phyloP scores from a whole-genome alignment of 2,113 vertebrate species.

The Bucco capensis region DNA sequence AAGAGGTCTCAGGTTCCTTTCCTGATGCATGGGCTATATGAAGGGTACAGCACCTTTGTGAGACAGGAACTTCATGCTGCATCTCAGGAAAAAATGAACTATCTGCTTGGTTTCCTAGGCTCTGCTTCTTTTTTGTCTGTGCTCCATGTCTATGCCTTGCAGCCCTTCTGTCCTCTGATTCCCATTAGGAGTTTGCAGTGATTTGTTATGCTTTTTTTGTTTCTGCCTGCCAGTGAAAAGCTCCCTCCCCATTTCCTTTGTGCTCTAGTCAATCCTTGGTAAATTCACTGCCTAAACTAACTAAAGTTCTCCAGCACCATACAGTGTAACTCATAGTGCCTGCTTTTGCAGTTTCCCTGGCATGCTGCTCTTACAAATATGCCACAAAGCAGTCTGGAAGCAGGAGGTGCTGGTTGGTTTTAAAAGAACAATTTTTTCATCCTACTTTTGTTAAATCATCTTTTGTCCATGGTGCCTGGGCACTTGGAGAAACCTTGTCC shows the following conservation, averaged over 20 bases:
- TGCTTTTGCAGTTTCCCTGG: not conserved
- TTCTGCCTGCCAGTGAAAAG: not conserved
- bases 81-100: not conserved
- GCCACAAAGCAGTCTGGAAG: not conserved
- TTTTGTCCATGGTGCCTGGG: not conserved
- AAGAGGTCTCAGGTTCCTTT: not conserved
- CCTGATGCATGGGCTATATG: not conserved
- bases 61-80: not conserved
- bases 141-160: not conserved
- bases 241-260: not conserved
- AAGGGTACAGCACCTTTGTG: not conserved
- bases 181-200: not conserved
- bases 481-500: not conserved
- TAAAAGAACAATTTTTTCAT: not conserved
- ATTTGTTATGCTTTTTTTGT: constrained; percentile 24
- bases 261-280: not conserved
- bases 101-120: not conserved
- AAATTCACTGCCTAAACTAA: constrained; percentile 12
- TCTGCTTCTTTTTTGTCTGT: not conserved
- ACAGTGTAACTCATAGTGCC: not conserved
- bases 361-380: not conserved
- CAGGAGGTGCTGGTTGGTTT: not conserved
- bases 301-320: not conserved
- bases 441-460: not conserved
- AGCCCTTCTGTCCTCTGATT: not conserved